Base-by-base conservation (phyloP, 2,888 invertebrate species). In the Graphium colonna region DNA sequence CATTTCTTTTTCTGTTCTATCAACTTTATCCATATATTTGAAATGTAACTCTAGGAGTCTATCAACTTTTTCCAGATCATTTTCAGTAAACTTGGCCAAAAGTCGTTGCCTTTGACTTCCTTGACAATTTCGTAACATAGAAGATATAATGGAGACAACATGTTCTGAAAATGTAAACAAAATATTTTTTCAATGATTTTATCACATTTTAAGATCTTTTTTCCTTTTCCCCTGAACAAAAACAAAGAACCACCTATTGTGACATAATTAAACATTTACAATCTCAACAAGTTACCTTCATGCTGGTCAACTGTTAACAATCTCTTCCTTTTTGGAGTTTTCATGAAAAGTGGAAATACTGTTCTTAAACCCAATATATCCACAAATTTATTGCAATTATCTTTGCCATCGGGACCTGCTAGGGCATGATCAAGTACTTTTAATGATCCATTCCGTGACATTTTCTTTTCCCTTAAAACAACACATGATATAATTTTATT, bases 331-430 rank as follows among this genome's bases (percentile, higher is more conserved):
- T 96, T 96, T 0, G 99, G 99, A 0, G 99, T 99, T 86, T 98
- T 98, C 99, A 99, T 99, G 75, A 99, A 99, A 0, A 99, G 89
- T 0, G 99, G 99, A 82, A 99, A 99, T 57, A 99, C 95, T 3
- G 98, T 98, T 42, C 99, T 91, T 10, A 99, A 91, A 0, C 99
- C 98, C 17, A 99, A 91, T 69, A 99, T 99, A 74, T 99, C 99
- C 0, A 99, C 97, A 81, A 99, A 98, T 83, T 99, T 99, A 75
- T 96, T 97, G 77, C 98, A 97, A 78, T 98, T 98, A 68, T 98
- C 98, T 61, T 93, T 94, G 0, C 98, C 99, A 73, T 98, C 97
- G 0, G 94, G 92, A 0, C 98, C 98, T 1, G 96, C 95, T 91
- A 99, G 95, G 8, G 99, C 98, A 84, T 98, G 98, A 83, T 99